Evolutionary conservation across 2,113 vertebrate genomes (phyloP).

Genomic region (Rhea pennata): DNA sequence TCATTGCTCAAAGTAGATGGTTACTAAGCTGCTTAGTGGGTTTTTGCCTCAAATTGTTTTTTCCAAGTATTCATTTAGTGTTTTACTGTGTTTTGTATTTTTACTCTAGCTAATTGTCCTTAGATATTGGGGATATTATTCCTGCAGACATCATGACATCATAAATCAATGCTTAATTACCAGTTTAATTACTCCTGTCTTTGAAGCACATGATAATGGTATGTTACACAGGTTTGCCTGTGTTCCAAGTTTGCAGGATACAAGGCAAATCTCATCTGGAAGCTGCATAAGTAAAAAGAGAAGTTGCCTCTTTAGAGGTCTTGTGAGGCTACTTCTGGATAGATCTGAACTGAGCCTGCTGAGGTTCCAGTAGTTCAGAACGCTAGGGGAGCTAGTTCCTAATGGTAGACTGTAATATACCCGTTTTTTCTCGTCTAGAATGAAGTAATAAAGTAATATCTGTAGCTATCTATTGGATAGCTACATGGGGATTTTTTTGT

Average conservation of each 20-base stretch:
- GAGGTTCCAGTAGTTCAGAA: not conserved
- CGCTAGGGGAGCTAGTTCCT: not conserved
- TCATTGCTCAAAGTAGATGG: not conserved
- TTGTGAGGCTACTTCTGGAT: not conserved
- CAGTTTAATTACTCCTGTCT: not conserved
- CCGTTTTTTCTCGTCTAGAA: rapidly evolving
- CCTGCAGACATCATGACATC: not conserved
- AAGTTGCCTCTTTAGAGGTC: not conserved
- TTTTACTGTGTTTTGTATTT: not conserved
- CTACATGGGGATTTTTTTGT: too few species aligned
- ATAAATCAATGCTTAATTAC: not conserved
- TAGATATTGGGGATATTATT: not conserved
- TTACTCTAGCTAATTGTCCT: not conserved
- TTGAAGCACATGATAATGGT: not conserved
- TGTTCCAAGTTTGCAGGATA: not conserved
- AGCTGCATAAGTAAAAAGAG: not conserved
- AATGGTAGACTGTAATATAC: not conserved
- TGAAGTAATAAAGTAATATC: not conserved
- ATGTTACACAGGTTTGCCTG: not conserved
- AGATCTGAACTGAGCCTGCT: not conserved
- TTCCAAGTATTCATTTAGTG: not conserved
- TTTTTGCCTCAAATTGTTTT: not conserved
- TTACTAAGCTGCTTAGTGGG: not conserved
- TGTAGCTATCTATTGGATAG: not conserved
- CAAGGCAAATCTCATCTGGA: not conserved